Evolutionary conservation across 2,113 vertebrate species (phyloP).

Genomic region (Morone chrysops): DNA sequence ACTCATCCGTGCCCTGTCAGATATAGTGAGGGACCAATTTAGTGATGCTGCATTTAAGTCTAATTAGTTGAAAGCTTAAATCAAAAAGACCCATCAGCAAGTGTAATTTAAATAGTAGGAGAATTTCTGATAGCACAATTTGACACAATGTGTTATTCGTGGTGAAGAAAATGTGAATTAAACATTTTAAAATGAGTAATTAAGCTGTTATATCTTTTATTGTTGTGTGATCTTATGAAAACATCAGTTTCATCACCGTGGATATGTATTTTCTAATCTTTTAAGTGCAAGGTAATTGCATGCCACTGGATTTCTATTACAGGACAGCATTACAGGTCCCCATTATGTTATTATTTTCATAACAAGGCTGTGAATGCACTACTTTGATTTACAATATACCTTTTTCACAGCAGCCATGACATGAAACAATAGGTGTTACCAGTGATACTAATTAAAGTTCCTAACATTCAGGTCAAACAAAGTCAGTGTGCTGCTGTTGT

Average conservation of each 20-base stretch:
- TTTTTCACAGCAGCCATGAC: too few relatives aligned
- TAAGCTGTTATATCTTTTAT: background rate
- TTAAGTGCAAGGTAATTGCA: slow-evolving; percentile 1
- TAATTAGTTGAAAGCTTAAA: slow-evolving; percentile 42
- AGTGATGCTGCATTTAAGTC: slow-evolving; percentile 42
- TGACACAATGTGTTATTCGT: slow-evolving; percentile 21
- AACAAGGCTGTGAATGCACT: background rate
- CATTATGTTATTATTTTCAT: slow-evolving; percentile 1
- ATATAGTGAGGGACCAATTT: slow-evolving; percentile 45
- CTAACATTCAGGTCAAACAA: too few relatives aligned
- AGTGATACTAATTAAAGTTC: too few relatives aligned
- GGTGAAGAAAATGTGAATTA: background rate
- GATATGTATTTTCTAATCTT: slow-evolving; percentile 18
- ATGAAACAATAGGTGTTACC: too few relatives aligned
- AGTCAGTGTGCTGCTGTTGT: too few relatives aligned
- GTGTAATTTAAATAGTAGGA: slow-evolving; percentile 34
- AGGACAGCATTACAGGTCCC: background rate
- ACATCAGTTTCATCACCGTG: background rate
- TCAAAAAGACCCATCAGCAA: slow-evolving; percentile 11
- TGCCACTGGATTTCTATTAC: slow-evolving; percentile 4
- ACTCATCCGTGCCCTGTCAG: slow-evolving; percentile 57
- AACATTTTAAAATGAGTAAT: slow-evolving; percentile 13
- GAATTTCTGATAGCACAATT: slow-evolving; percentile 21
- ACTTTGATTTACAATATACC: background rate
- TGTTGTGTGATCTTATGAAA: background rate